phyloP scores from a whole-genome alignment of 1,140 invertebrate species.

The Drosophila repleta region DNA sequence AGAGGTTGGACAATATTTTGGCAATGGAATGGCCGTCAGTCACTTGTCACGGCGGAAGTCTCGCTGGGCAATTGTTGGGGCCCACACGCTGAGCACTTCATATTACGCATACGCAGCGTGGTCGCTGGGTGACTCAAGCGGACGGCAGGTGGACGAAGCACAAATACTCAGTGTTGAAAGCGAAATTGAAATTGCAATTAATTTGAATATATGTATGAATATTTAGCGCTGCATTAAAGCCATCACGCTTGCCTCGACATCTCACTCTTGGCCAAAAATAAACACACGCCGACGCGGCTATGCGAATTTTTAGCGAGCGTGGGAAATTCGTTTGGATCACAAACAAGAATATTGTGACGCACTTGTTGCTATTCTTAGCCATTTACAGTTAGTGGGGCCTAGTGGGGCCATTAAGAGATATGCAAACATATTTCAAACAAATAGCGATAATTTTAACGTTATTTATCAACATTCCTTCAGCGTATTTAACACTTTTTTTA shows the following conservation, averaged over 20 bases:
- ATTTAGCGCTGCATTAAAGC: conserved; percentile 19
- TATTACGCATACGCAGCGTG: conserved; percentile 65
- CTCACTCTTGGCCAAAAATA: conserved; percentile 54
- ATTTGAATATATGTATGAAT: conserved; percentile 19
- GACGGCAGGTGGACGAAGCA: conserved; percentile 39
- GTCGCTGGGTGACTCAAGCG: conserved; percentile 49
- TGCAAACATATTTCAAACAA: conserved; percentile 48
- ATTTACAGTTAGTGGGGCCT: conserved; percentile 27
- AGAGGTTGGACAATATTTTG: conserved; percentile 53
- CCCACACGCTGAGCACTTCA: conserved; percentile 13
- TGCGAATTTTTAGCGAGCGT: conserved; percentile 60
- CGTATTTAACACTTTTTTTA: conserved; percentile 29
- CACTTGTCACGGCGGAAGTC: conserved; percentile 56
- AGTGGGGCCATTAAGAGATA: conserved; percentile 52
- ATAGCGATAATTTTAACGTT: conserved; percentile 57
- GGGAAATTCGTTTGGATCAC: conserved; percentile 52
- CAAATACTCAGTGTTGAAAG: conserved; percentile 30
- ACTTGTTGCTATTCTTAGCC: conserved; percentile 67
- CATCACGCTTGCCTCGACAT: conserved; percentile 19
- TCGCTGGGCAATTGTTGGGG: conserved; percentile 16
- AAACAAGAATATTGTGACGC: conserved; percentile 55
- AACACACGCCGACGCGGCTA: conserved; percentile 39
- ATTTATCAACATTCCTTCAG: conserved; percentile 61
- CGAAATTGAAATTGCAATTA: conserved; percentile 53
- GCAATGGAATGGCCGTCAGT: conserved; percentile 42